These are phyloP conservation scores for Crenuchus spilurus DNA, from an alignment of 2,797 vertebrate genomes.

Conservation along the genomic window DNA sequence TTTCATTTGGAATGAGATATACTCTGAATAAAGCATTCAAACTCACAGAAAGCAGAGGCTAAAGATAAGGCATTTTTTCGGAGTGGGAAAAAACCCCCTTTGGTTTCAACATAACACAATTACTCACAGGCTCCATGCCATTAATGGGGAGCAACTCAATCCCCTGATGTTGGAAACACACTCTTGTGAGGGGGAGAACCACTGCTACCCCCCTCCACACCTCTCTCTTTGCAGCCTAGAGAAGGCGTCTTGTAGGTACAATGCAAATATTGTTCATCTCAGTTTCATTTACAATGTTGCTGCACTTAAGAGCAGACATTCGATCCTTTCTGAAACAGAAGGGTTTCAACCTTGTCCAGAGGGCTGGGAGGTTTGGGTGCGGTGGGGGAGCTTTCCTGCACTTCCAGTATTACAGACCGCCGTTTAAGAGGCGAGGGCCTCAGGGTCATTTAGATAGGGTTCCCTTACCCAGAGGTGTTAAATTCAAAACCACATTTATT, in stretches of 20 bases:
- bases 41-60: slow-evolving; percentile 34
- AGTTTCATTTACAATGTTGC: slow-evolving; percentile 78
- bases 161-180: slow-evolving; percentile 32
- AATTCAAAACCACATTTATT: slow-evolving; percentile 82
- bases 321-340: slow-evolving; percentile 74
- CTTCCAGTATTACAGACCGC: slow-evolving; percentile 65
- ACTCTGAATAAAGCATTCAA: slow-evolving; percentile 39
- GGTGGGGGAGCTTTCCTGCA: slow-evolving; percentile 48
- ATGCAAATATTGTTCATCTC: slow-evolving; percentile 78
- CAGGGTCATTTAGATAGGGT: slow-evolving; percentile 76
- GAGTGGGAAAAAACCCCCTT: slow-evolving; percentile 1
- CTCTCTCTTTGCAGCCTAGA: slow-evolving; percentile 31
- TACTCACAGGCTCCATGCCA: slow-evolving; percentile 34
- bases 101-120: slow-evolving; percentile 34
- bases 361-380: slow-evolving; percentile 65
- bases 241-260: slow-evolving; percentile 74
- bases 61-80: slow-evolving; percentile 36
- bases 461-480: slow-evolving; percentile 76
- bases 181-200: background rate
- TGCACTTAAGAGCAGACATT: slow-evolving; percentile 80
- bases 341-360: slow-evolving; percentile 73
- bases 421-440: slow-evolving; percentile 69
- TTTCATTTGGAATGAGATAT: slow-evolving; percentile 47
- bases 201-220: slow-evolving; percentile 14
- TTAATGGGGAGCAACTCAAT: slow-evolving; percentile 37